Evolutionary conservation across 2,113 vertebrate species (phyloP).

Genomic region (Noctilio leporinus): DNA sequence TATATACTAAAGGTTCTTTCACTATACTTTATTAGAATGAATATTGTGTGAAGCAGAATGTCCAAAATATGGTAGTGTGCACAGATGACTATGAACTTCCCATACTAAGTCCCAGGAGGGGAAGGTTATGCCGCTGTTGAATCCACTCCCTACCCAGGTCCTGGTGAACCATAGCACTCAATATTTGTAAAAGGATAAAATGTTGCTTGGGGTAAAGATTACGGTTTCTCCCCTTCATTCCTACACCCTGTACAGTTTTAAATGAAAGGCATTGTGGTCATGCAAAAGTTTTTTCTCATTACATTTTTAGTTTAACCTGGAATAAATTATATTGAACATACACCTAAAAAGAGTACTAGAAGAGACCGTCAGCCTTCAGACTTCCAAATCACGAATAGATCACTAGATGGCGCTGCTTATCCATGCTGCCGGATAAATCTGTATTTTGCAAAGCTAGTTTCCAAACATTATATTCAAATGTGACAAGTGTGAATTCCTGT

Average conservation of each 20-base stretch:
- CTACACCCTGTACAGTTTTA: background rate
- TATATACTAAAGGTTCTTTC: background rate
- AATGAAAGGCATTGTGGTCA: background rate
- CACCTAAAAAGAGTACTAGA: background rate
- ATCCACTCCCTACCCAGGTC: no score
- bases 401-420: slow-evolving; percentile 73
- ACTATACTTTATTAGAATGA: background rate
- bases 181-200: background rate
- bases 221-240: background rate
- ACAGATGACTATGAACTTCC: no score
- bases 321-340: background rate
- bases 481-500: background rate
- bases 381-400: background rate
- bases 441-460: fast-evolving
- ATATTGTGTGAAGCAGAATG: background rate
- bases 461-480: fast-evolving
- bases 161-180: fast-evolving
- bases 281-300: background rate
- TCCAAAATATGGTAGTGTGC: fast-evolving
- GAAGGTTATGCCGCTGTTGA: fast-evolving
- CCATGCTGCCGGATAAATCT: background rate
- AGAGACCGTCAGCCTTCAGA: fast-evolving
- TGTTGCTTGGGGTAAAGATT: background rate
- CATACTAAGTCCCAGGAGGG: fast-evolving
- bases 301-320: background rate